These are phyloP conservation scores for Blastobasis lacticolella DNA, from an alignment of 2,888 invertebrate species.

Conservation along the genomic window DNA sequence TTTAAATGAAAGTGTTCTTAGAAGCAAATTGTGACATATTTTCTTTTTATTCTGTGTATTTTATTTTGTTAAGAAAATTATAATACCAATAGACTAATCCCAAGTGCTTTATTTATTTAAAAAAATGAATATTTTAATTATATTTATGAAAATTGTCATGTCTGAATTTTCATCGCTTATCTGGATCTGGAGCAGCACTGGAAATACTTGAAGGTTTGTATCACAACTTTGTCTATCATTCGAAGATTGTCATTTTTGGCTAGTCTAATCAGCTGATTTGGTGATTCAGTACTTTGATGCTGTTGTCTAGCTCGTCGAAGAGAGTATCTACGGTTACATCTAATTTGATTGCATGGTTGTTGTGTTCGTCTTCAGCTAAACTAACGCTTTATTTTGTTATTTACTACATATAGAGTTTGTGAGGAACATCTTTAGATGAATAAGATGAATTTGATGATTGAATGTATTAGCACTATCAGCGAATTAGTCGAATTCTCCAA, in stretches of 20 bases:
- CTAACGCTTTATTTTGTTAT: too few species aligned
- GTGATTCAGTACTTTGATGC: too few species aligned
- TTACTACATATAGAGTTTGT: too few species aligned
- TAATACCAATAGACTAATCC: too few species aligned
- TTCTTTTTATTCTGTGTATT: not conserved
- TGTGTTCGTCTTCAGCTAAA: not conserved
- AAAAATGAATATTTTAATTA: not conserved
- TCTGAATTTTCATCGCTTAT: slow-evolving; percentile 48
- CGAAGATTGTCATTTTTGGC: slow-evolving; percentile 3
- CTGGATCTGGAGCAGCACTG: slow-evolving; percentile 79
- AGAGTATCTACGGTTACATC: not conserved
- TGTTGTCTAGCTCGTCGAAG: too few species aligned
- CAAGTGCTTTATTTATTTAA: too few species aligned
- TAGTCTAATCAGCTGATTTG: not conserved
- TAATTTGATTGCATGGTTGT: not conserved
- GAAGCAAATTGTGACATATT: not conserved
- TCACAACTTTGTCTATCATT: slow-evolving; percentile 20
- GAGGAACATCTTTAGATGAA: too few species aligned
- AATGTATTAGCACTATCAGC: too few species aligned
- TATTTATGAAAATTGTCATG: not conserved
- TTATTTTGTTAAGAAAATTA: not conserved
- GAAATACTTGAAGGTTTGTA: slow-evolving; percentile 87
- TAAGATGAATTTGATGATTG: too few species aligned
- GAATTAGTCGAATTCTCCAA: too few species aligned
- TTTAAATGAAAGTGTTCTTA: not conserved